Evolutionary conservation across 2,797 vertebrate species (phyloP), one percentile per base, ranked within the genome.

Genomic region (Alosa sapidissima): DNA sequence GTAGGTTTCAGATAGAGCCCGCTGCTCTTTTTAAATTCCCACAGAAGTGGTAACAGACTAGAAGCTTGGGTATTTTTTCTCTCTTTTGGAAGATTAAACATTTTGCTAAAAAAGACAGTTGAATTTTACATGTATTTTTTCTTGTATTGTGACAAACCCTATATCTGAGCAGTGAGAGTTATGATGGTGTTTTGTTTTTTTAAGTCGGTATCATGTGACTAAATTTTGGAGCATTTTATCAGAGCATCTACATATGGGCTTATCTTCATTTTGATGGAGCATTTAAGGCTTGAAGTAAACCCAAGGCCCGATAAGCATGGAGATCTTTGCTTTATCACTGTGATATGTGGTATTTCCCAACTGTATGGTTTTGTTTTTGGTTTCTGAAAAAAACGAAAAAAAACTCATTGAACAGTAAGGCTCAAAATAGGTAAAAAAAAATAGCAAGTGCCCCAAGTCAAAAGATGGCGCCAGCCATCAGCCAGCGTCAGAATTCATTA

Each of bases 311-410:
- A 93, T 92, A 93, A 92, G 91, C 93, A 90, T 93, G 89, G 92
- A 75, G 86, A 93, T 93, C 91, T 90, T 90, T 90, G 93, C 92
- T 92, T 90, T 91, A 93, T 94, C 91, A 93, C 90, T 91, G 92
- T 89, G 91, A 88, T 89, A 45, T 75, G 68, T 33, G 41, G 68
- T 41, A 41, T 16, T 75, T 75, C 19, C 55, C 55, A 21, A 58
- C 33, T 75, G 14, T 75, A 19, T 41, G 68, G 33, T 14, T 75
- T 75, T 75, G 68, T 75, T 16, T 41, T 41, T 41, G 68, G 68
- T 75, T 41, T 45, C 11, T 75, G 68, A 16, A 16, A 75, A 33
- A 14, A 41, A 33, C n/a, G n/a, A 16, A 24, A 13, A 72, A 41
- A 19, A 75, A 14, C 11, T 3, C 4, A 41, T 16, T 19, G 19